Evolutionary conservation across 2,113 vertebrate genomes (phyloP).

Genomic region (Irena cyanogastra): DNA sequence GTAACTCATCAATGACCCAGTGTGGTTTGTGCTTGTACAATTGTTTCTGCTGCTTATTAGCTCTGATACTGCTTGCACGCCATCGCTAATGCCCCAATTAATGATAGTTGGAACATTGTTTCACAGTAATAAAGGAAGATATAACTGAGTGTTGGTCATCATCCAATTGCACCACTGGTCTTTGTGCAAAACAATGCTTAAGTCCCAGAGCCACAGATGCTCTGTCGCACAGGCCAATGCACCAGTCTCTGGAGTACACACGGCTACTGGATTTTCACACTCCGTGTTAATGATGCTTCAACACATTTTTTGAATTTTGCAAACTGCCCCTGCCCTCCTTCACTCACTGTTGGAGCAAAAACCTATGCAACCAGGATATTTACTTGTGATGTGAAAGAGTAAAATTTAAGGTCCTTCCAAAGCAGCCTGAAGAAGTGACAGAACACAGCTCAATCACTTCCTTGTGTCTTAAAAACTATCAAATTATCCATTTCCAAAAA

Average conservation of each 20-base stretch:
- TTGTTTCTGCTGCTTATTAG: not conserved
- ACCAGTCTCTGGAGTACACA: not conserved
- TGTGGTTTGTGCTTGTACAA: not conserved
- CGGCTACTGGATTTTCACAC: not conserved
- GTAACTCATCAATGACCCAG: not conserved
- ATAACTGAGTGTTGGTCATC: not conserved
- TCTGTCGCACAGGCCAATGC: not conserved
- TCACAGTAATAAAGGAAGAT: not conserved
- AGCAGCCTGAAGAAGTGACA: not conserved
- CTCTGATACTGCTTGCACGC: not conserved
- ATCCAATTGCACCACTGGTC: accelerated
- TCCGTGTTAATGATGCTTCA: not conserved
- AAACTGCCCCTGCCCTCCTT: not conserved
- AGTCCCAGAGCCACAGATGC: not conserved
- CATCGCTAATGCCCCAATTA: not conserved
- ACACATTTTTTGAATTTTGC: not conserved
- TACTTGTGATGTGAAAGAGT: not conserved
- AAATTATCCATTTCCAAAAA: not conserved
- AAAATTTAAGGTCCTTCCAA: not conserved
- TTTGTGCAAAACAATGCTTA: not conserved
- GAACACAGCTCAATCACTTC: not conserved
- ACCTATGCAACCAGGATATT: not conserved
- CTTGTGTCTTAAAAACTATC: not conserved
- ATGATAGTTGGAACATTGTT: not conserved
- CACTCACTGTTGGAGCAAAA: not conserved